Base-by-base conservation (phyloP, 23 tunicate species). In the Oikopleura vanhoeffeni region DNA sequence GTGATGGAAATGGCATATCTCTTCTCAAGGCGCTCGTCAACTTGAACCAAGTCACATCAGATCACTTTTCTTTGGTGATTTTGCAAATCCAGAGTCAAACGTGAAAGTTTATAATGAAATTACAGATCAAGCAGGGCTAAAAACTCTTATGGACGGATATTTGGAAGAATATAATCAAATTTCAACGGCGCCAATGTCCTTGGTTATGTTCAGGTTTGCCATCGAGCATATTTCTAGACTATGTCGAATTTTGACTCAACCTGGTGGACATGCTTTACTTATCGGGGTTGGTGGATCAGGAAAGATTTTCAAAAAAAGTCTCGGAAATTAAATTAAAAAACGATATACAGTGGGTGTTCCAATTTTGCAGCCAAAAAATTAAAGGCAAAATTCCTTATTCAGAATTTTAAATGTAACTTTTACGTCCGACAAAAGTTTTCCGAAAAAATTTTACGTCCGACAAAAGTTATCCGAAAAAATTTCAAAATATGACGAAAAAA, bases 271-370 rank as follows among this genome's bases (percentile, higher is more conserved):
- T 84, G 85, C 89, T 41, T 87, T 92, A 34, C 87, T 92, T 32
- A 92, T 92, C 42, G 97, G 97, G 1, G 87, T 92, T 67, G 97
- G 97, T 40, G 97, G 97, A 35, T 90, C 96, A n/a, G n/a, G n/a
- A n/a, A n/a, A n/a, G n/a, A n/a, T n/a, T n/a, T n/a, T n/a, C n/a
- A n/a, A n/a, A n/a, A n/a, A n/a, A n/a, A n/a, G n/a, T n/a, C n/a
- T n/a, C n/a, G n/a, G n/a, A n/a, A n/a, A n/a, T n/a, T n/a, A n/a
- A n/a, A n/a, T n/a, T n/a, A n/a, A n/a, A n/a, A n/a, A n/a, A n/a
- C n/a, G n/a, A n/a, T n/a, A n/a, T n/a, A n/a, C n/a, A n/a, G n/a
- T n/a, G n/a, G n/a, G n/a, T n/a, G n/a, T n/a, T n/a, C n/a, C n/a
- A n/a, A n/a, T n/a, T n/a, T n/a, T n/a, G n/a, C n/a, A n/a, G n/a